Percentiles rank a stretch among this genome's conserved stretches.
phyloP scores from a whole-genome alignment of 2,888 invertebrate species.

The Suillia variegata region DNA sequence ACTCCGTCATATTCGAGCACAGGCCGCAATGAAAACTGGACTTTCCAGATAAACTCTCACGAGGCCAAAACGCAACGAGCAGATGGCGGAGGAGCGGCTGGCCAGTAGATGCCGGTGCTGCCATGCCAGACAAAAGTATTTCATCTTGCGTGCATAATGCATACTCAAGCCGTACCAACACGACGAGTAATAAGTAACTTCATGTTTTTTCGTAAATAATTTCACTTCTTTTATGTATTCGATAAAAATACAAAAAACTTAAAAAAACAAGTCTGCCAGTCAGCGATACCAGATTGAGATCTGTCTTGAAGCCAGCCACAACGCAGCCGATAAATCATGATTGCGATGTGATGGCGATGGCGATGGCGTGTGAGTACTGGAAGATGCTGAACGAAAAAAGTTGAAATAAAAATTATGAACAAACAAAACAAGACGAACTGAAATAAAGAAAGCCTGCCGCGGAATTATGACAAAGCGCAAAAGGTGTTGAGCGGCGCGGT shows the following conservation, averaged over 20 bases:
- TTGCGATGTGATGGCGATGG: too few relatives aligned
- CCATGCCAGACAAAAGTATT: too few relatives aligned
- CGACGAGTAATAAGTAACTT: too few relatives aligned
- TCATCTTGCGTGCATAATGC: too few relatives aligned
- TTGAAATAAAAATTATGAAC: background rate
- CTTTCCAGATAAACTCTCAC: background rate
- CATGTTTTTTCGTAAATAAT: constrained; percentile 16
- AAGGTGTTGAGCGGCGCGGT: background rate
- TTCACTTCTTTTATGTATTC: constrained; percentile 18
- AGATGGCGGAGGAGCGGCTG: too few relatives aligned
- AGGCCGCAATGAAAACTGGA: background rate
- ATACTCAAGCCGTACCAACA: too few relatives aligned
- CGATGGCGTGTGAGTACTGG: background rate
- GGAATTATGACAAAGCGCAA: background rate
- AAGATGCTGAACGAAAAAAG: background rate
- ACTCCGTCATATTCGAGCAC: background rate
- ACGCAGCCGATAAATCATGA: too few relatives aligned
- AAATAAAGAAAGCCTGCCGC: background rate
- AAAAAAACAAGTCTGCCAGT: background rate
- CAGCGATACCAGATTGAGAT: background rate
- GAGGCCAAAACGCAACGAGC: background rate
- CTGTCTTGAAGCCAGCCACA: too few relatives aligned
- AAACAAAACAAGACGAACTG: background rate
- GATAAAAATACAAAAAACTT: too few relatives aligned
- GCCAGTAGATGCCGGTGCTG: too few relatives aligned